Base-by-base conservation (phyloP, 35 echinoderm and acorn worm species). In the Hemicentrotus pulcherrimus region DNA sequence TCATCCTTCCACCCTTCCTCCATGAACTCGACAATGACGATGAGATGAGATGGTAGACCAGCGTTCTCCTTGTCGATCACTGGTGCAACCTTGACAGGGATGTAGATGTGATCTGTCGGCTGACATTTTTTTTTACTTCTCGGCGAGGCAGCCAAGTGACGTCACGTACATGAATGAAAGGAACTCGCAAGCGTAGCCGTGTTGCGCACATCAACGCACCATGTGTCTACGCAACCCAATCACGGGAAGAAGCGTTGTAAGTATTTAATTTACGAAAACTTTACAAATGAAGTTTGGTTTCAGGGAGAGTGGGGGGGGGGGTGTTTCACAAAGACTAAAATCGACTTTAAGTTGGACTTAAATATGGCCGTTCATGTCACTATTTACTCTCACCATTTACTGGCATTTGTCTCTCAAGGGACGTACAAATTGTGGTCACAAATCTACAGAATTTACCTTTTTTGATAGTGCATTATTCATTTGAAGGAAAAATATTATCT, bases 161-260 rank as follows among this genome's bases (percentile, higher is more conserved):
- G 65, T 78, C 65, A 78, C 28, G 19, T 28, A 15, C 28, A 78
- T 78, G 65, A 78, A 78, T 78, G 65, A 78, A 22, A 78, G 65
- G 65, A 78, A 28, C n/a, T 7, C 9, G 65, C 8, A 78, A 8
- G 65, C 65, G 65, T 78, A 78, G 28, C 22, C 65, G 65, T 78
- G 65, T 78, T n/a, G 65, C 65, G 65, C 65, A 18, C 24, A 78
- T 78, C 31, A 47, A 90, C 32, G 32, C 45, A 87, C 11, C 28
- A 95, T 95, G 94, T 95, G 94, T 87, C 50, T 95, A 46, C 70
- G 87, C 9, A 95, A 95, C 31, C 94, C 94, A 13, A 87, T 95
- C 70, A 95, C 94, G 22, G 94, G 94, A 30, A 47, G 85, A 47
- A 95, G 86, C 86, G 89, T 86, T 87, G 94, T 95, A 89, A 95